phyloP scores from a whole-genome alignment of 2,888 invertebrate genomes.

The Drosophila tanythrix region DNA sequence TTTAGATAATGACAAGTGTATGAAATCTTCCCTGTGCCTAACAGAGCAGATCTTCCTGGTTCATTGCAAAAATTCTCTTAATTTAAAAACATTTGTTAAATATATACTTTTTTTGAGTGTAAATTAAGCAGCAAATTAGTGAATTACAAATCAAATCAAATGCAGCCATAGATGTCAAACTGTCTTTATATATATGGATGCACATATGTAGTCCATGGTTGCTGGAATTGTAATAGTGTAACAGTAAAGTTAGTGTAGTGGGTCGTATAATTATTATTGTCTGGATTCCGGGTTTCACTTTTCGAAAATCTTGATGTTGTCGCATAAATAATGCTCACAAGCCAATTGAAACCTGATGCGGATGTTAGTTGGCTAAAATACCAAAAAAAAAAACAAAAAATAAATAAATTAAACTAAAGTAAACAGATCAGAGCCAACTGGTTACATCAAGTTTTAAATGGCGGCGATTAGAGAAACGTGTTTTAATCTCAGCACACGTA shows the following conservation, averaged over 20 bases:
- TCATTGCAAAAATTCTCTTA: background rate
- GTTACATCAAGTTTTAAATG: constrained; percentile 45
- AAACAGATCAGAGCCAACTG: constrained; percentile 32
- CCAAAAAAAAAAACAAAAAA: background rate
- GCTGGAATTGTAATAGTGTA: background rate
- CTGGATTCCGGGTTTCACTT: constrained; percentile 55
- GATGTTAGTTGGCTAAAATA: constrained; percentile 19
- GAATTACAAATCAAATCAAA: background rate
- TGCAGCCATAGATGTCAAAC: background rate
- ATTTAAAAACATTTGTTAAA: background rate
- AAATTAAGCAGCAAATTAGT: background rate
- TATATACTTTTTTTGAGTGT: background rate
- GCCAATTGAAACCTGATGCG: constrained; percentile 23
- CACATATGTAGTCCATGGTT: background rate
- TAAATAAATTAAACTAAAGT: constrained; percentile 9
- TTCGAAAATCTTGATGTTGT: constrained; percentile 9
- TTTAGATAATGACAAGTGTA: background rate
- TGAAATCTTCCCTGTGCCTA: background rate
- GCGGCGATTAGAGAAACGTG: constrained; percentile 51
- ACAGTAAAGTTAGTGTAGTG: constrained; percentile 14
- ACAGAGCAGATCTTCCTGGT: background rate
- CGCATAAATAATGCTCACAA: constrained; percentile 30
- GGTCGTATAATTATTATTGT: constrained; percentile 32
- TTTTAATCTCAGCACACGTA: constrained; percentile 21
- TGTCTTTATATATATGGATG: background rate